Conservation (phyloP, 35 echinoderm and acorn worm genomes). For the Apostichopus japonicus region DNA sequence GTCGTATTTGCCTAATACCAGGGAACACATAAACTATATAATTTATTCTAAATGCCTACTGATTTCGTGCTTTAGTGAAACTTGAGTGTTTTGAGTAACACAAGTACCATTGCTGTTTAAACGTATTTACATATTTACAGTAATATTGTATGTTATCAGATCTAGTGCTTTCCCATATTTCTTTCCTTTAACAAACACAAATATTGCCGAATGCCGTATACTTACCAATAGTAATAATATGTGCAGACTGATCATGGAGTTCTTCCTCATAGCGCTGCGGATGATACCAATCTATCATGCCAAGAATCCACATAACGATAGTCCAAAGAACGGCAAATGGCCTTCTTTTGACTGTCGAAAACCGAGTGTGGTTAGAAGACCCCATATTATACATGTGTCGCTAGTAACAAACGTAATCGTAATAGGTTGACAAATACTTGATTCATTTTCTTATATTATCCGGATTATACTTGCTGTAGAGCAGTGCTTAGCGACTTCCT, state of each 20-base stretch:
- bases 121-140: neutral
- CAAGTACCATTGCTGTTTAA: neutral
- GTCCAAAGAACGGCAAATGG: neutral
- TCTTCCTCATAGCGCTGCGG: neutral
- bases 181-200: neutral
- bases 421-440: neutral
- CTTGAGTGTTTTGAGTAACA: neutral
- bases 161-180: neutral
- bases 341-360: neutral
- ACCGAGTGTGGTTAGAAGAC: neutral
- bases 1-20: no score
- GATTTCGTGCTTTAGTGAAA: neutral
- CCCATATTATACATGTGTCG: neutral
- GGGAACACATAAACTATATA: neutral
- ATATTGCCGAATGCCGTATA: neutral
- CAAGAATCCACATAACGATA: neutral
- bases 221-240: neutral
- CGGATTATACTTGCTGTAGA: no score
- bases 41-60: neutral
- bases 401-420: neutral
- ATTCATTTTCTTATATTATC: neutral
- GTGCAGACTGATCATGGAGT: neutral
- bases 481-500: neutral
- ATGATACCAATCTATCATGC: neutral
- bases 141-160: neutral